Percentiles rank a stretch among this genome's conserved stretches.
Conservation (phyloP, 2,113 vertebrate species). For the Neolamprologus toae region DNA sequence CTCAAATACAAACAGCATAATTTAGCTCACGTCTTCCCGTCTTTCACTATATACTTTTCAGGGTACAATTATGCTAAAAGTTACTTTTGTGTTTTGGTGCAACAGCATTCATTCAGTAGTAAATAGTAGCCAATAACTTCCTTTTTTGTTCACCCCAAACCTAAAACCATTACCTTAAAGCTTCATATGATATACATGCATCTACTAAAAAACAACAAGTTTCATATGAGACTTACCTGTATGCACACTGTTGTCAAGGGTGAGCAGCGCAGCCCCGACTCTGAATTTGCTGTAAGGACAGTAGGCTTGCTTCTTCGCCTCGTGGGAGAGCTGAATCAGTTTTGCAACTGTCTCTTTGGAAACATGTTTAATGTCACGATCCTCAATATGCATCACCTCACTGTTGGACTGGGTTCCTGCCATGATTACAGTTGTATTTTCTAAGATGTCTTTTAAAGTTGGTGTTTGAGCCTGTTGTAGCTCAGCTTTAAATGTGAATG, state of each 20-base stretch:
- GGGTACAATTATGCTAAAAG: background rate
- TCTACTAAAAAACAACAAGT: background rate
- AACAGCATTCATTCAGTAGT: background rate
- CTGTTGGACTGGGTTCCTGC: background rate
- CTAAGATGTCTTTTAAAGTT: background rate
- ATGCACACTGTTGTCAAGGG: slow-evolving; percentile 68
- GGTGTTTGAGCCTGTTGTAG: background rate
- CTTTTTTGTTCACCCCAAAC: background rate
- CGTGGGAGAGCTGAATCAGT: slow-evolving; percentile 57
- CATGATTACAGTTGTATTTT: slow-evolving; percentile 5
- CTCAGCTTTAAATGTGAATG: slow-evolving; percentile 22
- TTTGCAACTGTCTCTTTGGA: background rate
- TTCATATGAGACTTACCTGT: slow-evolving; percentile 71
- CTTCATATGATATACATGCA: background rate
- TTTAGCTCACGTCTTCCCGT: background rate
- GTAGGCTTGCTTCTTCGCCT: slow-evolving; percentile 79
- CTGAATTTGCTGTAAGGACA: slow-evolving; percentile 91
- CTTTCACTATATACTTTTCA: background rate
- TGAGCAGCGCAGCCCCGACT: slow-evolving; percentile 86
- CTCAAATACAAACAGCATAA: background rate
- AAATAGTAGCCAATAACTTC: background rate
- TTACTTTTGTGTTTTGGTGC: background rate
- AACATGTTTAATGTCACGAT: background rate
- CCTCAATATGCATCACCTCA: background rate
- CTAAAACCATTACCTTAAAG: background rate